Base-by-base conservation (phyloP, 2,113 vertebrate genomes). In the Boulengeromyrus knoepffleri region DNA sequence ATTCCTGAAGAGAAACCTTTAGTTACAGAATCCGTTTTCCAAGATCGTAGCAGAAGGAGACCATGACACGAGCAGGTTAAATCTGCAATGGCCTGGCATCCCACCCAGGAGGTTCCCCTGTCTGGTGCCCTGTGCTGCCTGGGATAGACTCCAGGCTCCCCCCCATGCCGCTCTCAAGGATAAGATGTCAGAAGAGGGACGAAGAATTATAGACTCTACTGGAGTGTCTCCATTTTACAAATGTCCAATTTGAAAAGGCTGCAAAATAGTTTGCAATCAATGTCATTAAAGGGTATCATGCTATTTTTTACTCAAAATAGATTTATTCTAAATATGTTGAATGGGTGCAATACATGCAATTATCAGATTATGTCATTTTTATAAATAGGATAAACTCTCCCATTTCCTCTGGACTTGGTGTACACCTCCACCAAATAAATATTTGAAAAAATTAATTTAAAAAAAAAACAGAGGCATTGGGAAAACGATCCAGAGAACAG, bases 1-100 rank as follows among this genome's bases (percentile, higher is more conserved):
- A 62, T 39, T 80, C 87, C 17, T 46, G 45, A 53, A 46, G 62
- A 90, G 89, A 85, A 70, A 83, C 52, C 17, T 87, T 42, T 53
- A 39, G 58, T 24, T 87, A 27, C 84, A 62, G 52, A 89, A 56
- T 46, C 24, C 0, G 27, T 52, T 31, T 53, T 15, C 47, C 52
- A 62, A 17, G 36, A 88, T 88, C 17, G 1, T 2, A 77, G 24
- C 62, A 77, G 31, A 19, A 77, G 13, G 27, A 31, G 36, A 36
- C 31, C 27, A 36, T 36, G 27, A 74, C 6, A 74, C 1, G 31
- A 13, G 15, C 31, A 74, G 70, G 31, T 36, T 53, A 74, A 0
- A 31, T 31, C 27, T 15, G 66, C 27, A 74, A 15, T 36, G 31
- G 66, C 13, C 66, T 31, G 66, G 31, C 70, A 4, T 15, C 31